Evolutionary conservation across 2,113 vertebrate species (phyloP).

Genomic region (Sisor rabdophorus): DNA sequence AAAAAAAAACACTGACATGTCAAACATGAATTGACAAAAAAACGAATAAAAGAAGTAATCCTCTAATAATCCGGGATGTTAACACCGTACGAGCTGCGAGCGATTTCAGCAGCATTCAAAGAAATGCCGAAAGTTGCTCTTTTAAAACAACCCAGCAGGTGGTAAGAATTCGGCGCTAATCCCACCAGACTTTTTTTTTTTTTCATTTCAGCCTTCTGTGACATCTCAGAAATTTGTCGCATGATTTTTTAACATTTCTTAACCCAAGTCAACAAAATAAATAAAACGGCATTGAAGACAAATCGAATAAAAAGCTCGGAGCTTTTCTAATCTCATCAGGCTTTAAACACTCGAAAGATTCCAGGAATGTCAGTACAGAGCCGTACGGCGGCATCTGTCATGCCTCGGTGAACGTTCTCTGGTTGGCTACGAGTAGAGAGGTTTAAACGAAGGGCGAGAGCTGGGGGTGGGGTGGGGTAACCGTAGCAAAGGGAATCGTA

Average conservation of each 20-base stretch:
- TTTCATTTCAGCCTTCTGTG: not conserved
- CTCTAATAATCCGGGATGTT: not conserved
- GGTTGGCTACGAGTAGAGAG: not conserved
- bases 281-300: not conserved
- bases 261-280: constrained; percentile 8
- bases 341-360: not conserved
- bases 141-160: constrained; percentile 2
- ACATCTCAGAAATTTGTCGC: not conserved
- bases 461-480: too few species aligned
- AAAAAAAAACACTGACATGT: too few species aligned
- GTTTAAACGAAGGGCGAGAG: not conserved
- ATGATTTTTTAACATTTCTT: constrained; percentile 4
- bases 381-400: not conserved
- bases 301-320: constrained; percentile 16
- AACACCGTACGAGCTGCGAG: constrained; percentile 10
- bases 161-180: not conserved
- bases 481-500: not conserved
- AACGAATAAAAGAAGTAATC: constrained; percentile 16
- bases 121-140: not conserved
- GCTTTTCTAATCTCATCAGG: not conserved
- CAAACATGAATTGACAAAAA: too few species aligned
- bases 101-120: constrained; percentile 9
- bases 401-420: constrained; percentile 3
- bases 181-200: not conserved
- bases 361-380: not conserved